Conservation (phyloP, 2,888 invertebrate genomes). For the Keiferia lycopersicella region DNA sequence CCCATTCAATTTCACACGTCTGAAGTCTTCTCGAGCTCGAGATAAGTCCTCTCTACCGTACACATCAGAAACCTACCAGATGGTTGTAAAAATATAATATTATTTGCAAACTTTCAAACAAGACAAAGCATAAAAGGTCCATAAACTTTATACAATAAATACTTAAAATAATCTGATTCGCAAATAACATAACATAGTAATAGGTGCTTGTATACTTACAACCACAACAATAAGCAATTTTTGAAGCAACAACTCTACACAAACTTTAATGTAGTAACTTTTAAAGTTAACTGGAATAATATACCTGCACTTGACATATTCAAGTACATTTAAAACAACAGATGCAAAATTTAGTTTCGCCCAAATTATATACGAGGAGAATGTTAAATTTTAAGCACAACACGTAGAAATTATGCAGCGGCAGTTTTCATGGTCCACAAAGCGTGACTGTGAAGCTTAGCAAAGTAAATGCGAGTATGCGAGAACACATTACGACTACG, state of each 20-base stretch:
- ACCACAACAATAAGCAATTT: no score
- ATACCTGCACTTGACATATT: conserved; percentile 3
- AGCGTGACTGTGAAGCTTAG: conserved; percentile 47
- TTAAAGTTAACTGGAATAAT: neutral
- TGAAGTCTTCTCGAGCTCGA: no score
- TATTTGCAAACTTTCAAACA: no score
- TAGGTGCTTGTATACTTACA: no score
- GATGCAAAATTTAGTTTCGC: conserved; percentile 2
- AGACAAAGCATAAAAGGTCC: no score
- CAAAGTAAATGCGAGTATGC: conserved; percentile 30
- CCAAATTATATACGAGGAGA: conserved; percentile 7
- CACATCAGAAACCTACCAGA: no score
- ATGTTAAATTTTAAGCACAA: conserved; percentile 20
- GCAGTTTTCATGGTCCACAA: conserved; percentile 53
- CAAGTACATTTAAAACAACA: conserved; percentile 1
- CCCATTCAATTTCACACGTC: no score
- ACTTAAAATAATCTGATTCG: no score
- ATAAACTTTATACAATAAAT: no score
- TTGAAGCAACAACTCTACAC: neutral
- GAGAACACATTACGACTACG: conserved; percentile 16
- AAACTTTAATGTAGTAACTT: neutral
- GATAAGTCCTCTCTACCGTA: no score
- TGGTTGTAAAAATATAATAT: no score
- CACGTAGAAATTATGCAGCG: conserved; percentile 47
- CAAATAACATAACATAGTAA: no score